phyloP scores from a whole-genome alignment of 2,797 vertebrate species.

The Lagorchestes hirsutus region DNA sequence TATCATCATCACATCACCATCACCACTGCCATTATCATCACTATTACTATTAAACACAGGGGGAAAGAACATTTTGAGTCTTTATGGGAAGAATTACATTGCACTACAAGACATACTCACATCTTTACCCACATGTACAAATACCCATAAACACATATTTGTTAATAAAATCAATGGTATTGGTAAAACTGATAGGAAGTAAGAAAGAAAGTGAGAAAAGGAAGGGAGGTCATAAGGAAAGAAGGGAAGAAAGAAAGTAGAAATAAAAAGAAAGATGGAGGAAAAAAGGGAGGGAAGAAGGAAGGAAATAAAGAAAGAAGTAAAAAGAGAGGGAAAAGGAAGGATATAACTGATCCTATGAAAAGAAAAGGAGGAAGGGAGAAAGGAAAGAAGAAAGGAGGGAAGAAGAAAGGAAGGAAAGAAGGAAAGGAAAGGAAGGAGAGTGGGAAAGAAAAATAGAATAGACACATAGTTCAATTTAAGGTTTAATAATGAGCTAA shows the following conservation, averaged over 20 bases:
- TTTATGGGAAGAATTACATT: background rate
- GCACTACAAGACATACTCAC: background rate
- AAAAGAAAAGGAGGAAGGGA: background rate
- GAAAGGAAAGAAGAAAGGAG: background rate
- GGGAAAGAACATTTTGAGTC: background rate
- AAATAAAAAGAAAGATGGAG: background rate
- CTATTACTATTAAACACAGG: background rate
- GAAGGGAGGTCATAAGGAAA: too few species aligned
- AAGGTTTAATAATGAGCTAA: too few species aligned
- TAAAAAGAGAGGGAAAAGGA: too few species aligned
- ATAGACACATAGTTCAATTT: too few species aligned
- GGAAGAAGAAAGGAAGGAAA: background rate
- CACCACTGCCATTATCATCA: background rate
- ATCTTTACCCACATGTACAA: background rate
- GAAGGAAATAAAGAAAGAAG: too few species aligned
- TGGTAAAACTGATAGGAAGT: background rate
- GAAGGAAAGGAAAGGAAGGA: background rate
- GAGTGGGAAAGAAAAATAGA: background rate
- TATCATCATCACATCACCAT: background rate
- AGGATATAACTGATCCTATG: too few species aligned
- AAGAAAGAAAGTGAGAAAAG: background rate
- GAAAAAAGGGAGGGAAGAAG: background rate
- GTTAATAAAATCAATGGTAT: background rate
- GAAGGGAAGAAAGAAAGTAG: background rate
- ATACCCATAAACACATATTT: background rate